phyloP scores from a whole-genome alignment of 1,140 invertebrate species.

The Periplaneta americana region DNA sequence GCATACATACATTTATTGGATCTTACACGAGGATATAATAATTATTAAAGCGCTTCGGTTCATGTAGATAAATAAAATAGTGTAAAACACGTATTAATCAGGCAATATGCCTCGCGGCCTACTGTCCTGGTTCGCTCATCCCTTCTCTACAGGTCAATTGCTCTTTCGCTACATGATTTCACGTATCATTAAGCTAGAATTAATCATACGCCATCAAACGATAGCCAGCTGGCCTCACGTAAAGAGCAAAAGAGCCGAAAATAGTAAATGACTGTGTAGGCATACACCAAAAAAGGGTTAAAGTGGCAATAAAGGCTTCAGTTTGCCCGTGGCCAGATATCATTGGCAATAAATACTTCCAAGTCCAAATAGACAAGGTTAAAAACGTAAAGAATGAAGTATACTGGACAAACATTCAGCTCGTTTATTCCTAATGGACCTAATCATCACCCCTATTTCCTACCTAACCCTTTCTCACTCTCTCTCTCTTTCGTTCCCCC shows the following conservation, averaged over 20 bases:
- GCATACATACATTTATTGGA: too few species aligned
- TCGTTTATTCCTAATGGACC: neutral
- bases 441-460: neutral
- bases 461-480: too few species aligned
- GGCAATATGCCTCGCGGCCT: too few species aligned
- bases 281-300: neutral
- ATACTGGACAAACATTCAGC: neutral
- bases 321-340: neutral
- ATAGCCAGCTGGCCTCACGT: neutral
- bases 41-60: too few species aligned
- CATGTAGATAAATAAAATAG: too few species aligned
- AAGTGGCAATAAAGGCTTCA: neutral
- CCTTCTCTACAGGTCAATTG: too few species aligned
- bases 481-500: neutral
- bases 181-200: neutral
- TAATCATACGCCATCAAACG: neutral
- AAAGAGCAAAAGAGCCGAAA: neutral
- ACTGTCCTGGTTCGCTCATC: too few species aligned
- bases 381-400: neutral
- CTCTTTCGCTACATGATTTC: too few species aligned
- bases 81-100: too few species aligned
- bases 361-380: neutral
- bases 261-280: neutral
- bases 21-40: too few species aligned
- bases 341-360: neutral